Base-by-base conservation (phyloP, 2,113 vertebrate genomes). In the Peromyscus maniculatus region DNA sequence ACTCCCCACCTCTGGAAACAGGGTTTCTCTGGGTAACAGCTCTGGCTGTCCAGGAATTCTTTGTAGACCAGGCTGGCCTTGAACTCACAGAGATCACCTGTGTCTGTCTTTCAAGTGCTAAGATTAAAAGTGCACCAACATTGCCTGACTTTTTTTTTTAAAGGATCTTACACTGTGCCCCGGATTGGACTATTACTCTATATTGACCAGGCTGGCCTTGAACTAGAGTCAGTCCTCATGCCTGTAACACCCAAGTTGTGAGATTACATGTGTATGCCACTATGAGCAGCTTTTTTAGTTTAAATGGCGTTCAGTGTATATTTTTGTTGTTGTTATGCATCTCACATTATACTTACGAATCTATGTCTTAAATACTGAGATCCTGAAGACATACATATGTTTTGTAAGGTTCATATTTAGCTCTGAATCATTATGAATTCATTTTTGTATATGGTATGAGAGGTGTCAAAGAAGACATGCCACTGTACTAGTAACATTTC, bases 351-450 rank as follows among this genome's bases (percentile, higher is more conserved):
- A 75, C 46, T 87, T 92, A 74, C 31, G 75, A 31, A 82, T 92
- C 39, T 12, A 72, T 95, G 92, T 83, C 28, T n/a, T 82, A 92
- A 75, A 92, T 66, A 55, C 39, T 19, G 86, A 64, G 66, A n/a
- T 92, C 19, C 9, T 74, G 26, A 87, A 95, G 7, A 80, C 66
- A n/a, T 43, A 43, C 9, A 79, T 3, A 64, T 55, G 52, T 33
- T 55, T 77, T 83, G 28, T 43, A 36, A 66, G 17, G 66, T 17
- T 86, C 39, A 21, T 55, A 36, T 93, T 72, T 71, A 91, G 22
- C 74, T 75, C 49, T 62, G 49, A 59, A 55, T 55, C 55, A 46
- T n/a, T 79, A 67, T 83, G 52, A 69, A 69, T 93, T 93, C 67
- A 69, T 64, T 24, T 80, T 93, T 79, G 43, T 80, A n/a, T 78